Base-by-base conservation (phyloP, 2,113 vertebrate species). In the Corynorhinus townsendii region DNA sequence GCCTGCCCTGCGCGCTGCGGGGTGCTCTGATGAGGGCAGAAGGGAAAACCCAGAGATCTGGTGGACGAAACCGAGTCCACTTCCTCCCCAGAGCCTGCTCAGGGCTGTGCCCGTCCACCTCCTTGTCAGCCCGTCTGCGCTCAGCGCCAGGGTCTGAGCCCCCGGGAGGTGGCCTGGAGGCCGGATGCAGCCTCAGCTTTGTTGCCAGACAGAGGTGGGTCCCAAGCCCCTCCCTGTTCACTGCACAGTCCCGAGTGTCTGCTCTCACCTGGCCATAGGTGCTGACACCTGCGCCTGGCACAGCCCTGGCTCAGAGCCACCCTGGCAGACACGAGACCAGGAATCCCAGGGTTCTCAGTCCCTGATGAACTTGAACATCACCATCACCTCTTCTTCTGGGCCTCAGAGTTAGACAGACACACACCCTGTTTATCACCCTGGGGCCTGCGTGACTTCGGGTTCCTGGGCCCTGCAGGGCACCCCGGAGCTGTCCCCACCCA, bases 231-330 rank as follows among this genome's bases (percentile, higher is more conserved):
- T 40, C 79, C 15, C 64, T 4, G 45, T 4, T 38, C 19, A 0
- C 26, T 2, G 11, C 7, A 0, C 4, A 0, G 2, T 26, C n/a
- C 64, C 3, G 43, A 24, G 72, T 14, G 12, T 40, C 54, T 10
- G 3, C 28, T 54, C 79, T 62, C 73, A n/a, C 93, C 88, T 75
- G 40, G 4, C 11, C 17, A 16, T 0, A 1, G 9, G 66, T 43
- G 43, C 28, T 6, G 86, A 26, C 47, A 24, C 76, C 17, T 2
- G 14, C 16, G 81, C 72, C 94, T 19, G 35, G 77, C 68, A 8
- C 0, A 0, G 47, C 0, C 11, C 84, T n/a, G 38, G 52, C 86
- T 69, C 69, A 12, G 1, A 1, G 82, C 73, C 72, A 11, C 81
- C 66, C n/a, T 35, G 5, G 76, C 79, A 17, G 26, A 30, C 77